Conservation (phyloP, 1,140 invertebrate genomes). For the Drosophila kepulauana region DNA sequence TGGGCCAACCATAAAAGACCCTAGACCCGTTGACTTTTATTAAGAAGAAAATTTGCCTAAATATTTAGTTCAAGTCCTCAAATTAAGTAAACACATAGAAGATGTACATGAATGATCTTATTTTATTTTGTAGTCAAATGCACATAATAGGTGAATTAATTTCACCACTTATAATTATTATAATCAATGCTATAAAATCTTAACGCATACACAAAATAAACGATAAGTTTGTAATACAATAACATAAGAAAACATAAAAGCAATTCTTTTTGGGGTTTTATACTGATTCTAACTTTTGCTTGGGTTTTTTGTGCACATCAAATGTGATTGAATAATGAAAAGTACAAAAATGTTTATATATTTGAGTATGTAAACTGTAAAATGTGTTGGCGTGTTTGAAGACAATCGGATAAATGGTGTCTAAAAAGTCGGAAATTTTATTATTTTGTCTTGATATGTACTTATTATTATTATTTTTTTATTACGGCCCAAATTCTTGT, state of each 20-base stretch:
- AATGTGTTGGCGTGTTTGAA: background rate
- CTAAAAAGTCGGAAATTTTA: background rate
- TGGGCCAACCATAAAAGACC: too few species aligned
- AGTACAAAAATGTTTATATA: conserved; percentile 2
- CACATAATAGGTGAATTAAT: conserved; percentile 50
- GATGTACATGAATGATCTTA: conserved; percentile 45
- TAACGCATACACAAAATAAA: conserved; percentile 33
- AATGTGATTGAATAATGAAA: conserved; percentile 8
- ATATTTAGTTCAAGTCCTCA: background rate
- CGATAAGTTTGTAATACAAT: conserved; percentile 37
- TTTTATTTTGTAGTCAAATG: conserved; percentile 47
- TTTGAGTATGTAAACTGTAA: background rate
- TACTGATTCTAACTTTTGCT: conserved; percentile 25
- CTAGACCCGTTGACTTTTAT: too few species aligned
- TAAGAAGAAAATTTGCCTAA: too few species aligned
- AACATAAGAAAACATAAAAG: conserved; percentile 36
- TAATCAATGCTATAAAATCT: conserved; percentile 42
- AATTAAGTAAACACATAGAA: conserved; percentile 7
- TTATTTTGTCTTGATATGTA: conserved; percentile 10
- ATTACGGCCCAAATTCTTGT: conserved; percentile 1
- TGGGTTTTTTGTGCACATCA: background rate
- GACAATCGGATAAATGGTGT: conserved; percentile 1
- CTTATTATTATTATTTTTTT: background rate
- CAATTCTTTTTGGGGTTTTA: conserved; percentile 32
- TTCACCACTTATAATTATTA: conserved; percentile 47